These are phyloP conservation scores for Allygus modestus DNA, from an alignment of 2,888 invertebrate genomes.

Conservation along the genomic window DNA sequence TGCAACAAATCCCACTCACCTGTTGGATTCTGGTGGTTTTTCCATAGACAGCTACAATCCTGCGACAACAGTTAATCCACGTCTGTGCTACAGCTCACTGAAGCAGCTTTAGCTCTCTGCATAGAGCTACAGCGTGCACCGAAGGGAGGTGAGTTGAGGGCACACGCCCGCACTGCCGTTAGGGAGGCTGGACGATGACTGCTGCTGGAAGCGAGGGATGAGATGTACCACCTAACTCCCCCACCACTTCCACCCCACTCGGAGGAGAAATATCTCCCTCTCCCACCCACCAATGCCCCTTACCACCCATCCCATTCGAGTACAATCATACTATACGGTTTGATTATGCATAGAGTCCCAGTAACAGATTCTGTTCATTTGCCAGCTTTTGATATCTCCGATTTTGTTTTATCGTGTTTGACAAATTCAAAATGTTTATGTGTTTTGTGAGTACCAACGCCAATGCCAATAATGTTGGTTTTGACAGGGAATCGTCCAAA, in stretches of 20 bases:
- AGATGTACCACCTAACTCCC: neutral
- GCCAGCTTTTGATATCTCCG: no score
- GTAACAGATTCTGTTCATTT: neutral
- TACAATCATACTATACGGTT: neutral
- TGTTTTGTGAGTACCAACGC: no score
- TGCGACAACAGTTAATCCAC: neutral
- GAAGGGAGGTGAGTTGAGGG: neutral
- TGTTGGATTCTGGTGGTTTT: neutral
- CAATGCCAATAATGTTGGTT: no score
- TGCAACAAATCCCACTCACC: neutral
- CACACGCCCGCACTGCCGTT: neutral
- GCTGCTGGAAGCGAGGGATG: neutral
- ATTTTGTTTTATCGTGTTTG: no score
- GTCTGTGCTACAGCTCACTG: neutral
- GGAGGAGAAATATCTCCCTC: no score
- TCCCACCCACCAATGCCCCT: no score
- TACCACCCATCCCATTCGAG: neutral
- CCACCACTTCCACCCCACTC: neutral
- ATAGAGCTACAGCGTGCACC: neutral
- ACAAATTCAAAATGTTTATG: no score
- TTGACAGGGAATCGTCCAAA: no score
- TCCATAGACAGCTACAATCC: neutral
- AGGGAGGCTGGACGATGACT: constrained; percentile 12
- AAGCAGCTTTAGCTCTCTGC: neutral
- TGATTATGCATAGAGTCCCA: neutral